phyloP scores from a whole-genome alignment of 2,113 vertebrate genomes.

The Coturnix japonica region DNA sequence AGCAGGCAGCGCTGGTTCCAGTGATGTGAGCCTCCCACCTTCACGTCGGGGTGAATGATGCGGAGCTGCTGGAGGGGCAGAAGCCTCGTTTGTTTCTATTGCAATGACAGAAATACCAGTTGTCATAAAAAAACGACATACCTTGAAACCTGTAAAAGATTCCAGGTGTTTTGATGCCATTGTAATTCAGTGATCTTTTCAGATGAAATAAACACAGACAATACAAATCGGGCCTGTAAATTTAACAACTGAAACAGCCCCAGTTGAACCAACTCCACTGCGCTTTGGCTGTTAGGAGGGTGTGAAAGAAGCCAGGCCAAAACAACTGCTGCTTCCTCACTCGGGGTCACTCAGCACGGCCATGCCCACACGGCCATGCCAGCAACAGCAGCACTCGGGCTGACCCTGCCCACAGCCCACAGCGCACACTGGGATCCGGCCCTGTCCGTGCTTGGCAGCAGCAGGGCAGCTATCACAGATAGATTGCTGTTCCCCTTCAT shows the following conservation, averaged over 20 bases:
- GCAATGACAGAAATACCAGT: background rate
- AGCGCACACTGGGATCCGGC: too few relatives aligned
- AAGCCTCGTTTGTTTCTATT: background rate
- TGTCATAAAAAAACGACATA: background rate
- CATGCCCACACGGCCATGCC: too few relatives aligned
- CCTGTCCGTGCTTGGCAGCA: background rate
- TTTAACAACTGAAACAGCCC: conserved; percentile 14
- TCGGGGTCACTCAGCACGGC: conserved; percentile 8
- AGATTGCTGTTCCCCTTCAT: background rate
- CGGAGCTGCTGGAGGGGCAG: background rate
- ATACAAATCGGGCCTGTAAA: conserved; percentile 7
- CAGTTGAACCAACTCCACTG: conserved; percentile 5
- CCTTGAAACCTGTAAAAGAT: background rate
- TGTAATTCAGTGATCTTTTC: background rate
- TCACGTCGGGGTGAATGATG: background rate
- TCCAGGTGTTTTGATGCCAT: background rate
- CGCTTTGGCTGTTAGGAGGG: background rate
- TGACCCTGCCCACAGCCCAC: too few relatives aligned
- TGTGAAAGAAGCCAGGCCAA: conserved; percentile 45
- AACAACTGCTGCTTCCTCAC: conserved; percentile 49
- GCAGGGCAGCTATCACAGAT: background rate
- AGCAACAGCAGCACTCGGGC: too few relatives aligned
- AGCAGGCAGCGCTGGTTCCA: conserved; percentile 41
- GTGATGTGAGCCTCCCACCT: background rate
- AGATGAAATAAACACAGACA: conserved; percentile 17